These are phyloP conservation scores for Panthera tigris DNA, from an alignment of 2,113 vertebrate genomes.

Conservation along the genomic window DNA sequence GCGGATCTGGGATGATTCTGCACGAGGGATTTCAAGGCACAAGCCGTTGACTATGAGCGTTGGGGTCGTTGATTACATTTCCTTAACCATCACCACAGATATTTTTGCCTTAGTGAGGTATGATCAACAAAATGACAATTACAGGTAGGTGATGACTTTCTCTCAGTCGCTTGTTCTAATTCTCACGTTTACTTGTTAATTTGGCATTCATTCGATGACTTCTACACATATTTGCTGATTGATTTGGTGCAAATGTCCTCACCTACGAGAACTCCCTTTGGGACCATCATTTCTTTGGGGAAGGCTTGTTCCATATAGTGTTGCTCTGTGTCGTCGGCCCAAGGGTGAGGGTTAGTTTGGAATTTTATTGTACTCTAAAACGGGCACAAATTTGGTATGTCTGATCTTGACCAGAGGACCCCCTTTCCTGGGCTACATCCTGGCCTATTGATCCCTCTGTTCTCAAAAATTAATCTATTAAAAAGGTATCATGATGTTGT, in stretches of 20 bases:
- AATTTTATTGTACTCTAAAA: neutral
- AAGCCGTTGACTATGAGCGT: neutral
- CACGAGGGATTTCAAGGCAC: neutral
- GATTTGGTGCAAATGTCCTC: neutral
- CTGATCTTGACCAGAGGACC: neutral
- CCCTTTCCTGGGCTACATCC: neutral
- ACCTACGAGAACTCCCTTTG: neutral
- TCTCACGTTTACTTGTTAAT: neutral
- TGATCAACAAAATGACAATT: constrained; percentile 95
- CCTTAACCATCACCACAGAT: constrained; percentile 91
- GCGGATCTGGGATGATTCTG: neutral
- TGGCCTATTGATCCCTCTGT: neutral
- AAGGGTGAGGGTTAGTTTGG: neutral
- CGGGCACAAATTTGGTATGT: neutral
- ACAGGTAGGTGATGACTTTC: constrained; percentile 89
- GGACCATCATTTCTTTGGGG: neutral
- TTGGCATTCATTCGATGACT: neutral
- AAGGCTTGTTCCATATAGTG: neutral
- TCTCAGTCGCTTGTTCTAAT: neutral
- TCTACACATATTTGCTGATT: neutral
- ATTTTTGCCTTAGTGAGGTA: constrained; percentile 99
- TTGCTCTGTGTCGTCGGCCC: neutral
- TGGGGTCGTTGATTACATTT: constrained; percentile 68
- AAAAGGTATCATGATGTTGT: neutral
- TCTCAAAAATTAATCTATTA: constrained; percentile 12